Percentiles rank a stretch among this genome's conserved stretches.
Conservation (phyloP, 1,140 invertebrate species). For the Brachystomella parvula region DNA sequence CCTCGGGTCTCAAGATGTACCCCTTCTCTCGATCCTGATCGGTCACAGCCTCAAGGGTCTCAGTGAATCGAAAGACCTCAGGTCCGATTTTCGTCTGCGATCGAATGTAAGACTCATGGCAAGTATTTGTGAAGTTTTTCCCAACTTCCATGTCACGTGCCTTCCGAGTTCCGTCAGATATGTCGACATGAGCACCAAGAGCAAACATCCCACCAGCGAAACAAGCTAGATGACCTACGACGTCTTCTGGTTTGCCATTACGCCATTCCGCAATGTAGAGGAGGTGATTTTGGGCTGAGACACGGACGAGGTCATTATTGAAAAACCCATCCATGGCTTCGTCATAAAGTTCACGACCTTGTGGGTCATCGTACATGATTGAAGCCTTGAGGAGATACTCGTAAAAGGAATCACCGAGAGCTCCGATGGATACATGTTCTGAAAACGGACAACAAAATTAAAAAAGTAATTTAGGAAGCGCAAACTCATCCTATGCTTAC, state of each 20-base stretch:
- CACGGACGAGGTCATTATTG: conserved; percentile 25
- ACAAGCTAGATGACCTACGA: conserved; percentile 28
- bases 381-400: conserved; percentile 59
- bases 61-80: conserved; percentile 50
- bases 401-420: conserved; percentile 59
- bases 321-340: conserved; percentile 46
- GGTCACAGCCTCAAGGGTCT: conserved; percentile 50
- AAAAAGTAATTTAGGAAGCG: neutral
- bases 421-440: conserved; percentile 57
- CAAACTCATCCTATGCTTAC: conserved; percentile 43
- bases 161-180: conserved; percentile 14
- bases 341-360: conserved; percentile 53
- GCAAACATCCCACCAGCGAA: conserved; percentile 39
- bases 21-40: conserved; percentile 51
- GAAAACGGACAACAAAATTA: conserved; percentile 13
- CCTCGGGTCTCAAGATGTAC: conserved; percentile 59
- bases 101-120: conserved; percentile 37
- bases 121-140: conserved; percentile 36
- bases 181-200: conserved; percentile 29
- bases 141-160: conserved; percentile 31
- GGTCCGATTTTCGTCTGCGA: conserved; percentile 42
- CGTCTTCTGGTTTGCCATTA: conserved; percentile 14
- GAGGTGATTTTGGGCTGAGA: conserved; percentile 26
- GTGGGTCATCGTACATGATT: conserved; percentile 48
- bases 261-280: conserved; percentile 31